phyloP scores from a whole-genome alignment of 2,797 vertebrate genomes.

The Amazonetta brasiliensis region DNA sequence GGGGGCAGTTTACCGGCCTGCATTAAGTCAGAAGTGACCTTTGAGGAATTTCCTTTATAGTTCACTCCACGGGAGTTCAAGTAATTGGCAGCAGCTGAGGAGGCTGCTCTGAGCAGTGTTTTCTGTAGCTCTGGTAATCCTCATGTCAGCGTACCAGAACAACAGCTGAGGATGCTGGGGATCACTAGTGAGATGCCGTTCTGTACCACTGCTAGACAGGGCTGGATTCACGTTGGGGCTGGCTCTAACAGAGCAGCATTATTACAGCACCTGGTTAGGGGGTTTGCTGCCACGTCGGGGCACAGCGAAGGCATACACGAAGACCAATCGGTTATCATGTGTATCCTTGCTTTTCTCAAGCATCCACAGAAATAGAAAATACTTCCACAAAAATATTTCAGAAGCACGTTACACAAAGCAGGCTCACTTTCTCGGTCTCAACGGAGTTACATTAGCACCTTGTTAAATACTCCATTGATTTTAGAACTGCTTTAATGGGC shows the following conservation, averaged over 20 bases:
- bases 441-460: not conserved
- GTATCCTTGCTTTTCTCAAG: not conserved
- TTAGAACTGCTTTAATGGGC: constrained; percentile 35
- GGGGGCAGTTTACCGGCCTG: not conserved
- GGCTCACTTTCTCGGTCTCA: not conserved
- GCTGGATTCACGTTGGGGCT: fast-evolving
- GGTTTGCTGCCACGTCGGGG: not conserved
- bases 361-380: not conserved
- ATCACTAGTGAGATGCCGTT: not conserved
- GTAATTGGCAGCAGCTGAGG: not conserved
- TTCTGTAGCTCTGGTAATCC: not conserved
- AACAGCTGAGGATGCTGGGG: not conserved
- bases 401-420: not conserved
- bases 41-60: not conserved
- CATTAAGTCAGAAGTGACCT: not conserved
- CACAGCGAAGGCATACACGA: not conserved
- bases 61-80: fast-evolving
- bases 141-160: not conserved
- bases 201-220: not conserved
- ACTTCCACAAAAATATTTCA: constrained; percentile 6
- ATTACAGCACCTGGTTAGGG: not conserved
- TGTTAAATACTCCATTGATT: constrained; percentile 60
- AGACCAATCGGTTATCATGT: not conserved
- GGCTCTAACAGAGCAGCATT: not conserved
- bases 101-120: not conserved